Percentiles rank a stretch among this genome's conserved stretches.
phyloP scores from a whole-genome alignment of 2,888 invertebrate species.

The Eupithecia dodoneata region DNA sequence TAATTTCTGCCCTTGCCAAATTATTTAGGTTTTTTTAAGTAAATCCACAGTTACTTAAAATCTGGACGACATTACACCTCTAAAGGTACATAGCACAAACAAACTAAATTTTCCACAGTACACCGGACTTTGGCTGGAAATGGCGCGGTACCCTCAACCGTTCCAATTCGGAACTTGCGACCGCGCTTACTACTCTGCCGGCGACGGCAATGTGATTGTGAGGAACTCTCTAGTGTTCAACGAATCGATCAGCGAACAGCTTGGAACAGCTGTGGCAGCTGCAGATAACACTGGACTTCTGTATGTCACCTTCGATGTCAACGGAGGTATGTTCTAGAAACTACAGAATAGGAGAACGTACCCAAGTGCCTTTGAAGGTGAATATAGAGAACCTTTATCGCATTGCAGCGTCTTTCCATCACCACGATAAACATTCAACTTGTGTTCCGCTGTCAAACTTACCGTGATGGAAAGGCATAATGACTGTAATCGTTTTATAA shows the following conservation, averaged over 20 bases:
- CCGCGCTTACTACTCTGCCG: conserved; percentile 79
- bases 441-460: background rate
- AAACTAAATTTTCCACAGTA: conserved; percentile 50
- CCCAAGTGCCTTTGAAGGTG: background rate
- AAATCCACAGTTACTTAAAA: background rate
- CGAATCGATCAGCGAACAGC: conserved; percentile 73
- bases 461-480: background rate
- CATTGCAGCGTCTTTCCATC: background rate
- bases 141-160: conserved; percentile 84
- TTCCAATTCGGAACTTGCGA: conserved; percentile 86
- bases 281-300: conserved; percentile 80
- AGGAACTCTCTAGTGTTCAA: conserved; percentile 65
- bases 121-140: conserved; percentile 85
- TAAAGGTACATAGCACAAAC: background rate
- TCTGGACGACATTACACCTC: background rate
- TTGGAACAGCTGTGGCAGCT: conserved; percentile 76
- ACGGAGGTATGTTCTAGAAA: conserved; percentile 69
- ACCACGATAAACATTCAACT: background rate
- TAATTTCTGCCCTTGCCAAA: background rate
- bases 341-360: background rate
- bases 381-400: background rate
- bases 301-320: conserved; percentile 79
- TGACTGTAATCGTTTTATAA: background rate
- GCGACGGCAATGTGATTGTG: conserved; percentile 50
- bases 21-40: background rate